Percentiles rank a stretch among this genome's conserved stretches.
phyloP scores from a whole-genome alignment of 2,888 invertebrate genomes.

The Pammene fasciana region DNA sequence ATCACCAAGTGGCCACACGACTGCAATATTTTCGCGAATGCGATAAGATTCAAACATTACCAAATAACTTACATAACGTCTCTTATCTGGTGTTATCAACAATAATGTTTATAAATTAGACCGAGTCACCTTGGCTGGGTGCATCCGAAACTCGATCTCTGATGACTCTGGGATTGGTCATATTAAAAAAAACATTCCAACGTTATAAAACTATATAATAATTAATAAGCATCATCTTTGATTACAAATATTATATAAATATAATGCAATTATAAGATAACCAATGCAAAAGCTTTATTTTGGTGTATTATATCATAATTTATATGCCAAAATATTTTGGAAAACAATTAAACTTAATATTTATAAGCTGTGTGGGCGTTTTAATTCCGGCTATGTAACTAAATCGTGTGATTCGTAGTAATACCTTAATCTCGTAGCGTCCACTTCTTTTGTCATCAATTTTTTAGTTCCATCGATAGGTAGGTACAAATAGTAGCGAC shows the following conservation, averaged over 20 bases:
- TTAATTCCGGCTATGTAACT: too few relatives aligned
- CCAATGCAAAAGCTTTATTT: too few relatives aligned
- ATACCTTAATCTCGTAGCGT: too few relatives aligned
- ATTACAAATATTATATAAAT: not conserved
- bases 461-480: too few relatives aligned
- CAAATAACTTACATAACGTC: constrained; percentile 22
- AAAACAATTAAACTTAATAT: too few relatives aligned
- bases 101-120: constrained; percentile 35
- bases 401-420: too few relatives aligned
- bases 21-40: constrained; percentile 6
- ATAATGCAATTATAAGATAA: too few relatives aligned
- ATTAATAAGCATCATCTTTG: not conserved
- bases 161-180: not conserved
- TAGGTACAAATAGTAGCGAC: too few relatives aligned
- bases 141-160: constrained; percentile 13
- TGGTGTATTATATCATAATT: too few relatives aligned
- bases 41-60: constrained; percentile 15
- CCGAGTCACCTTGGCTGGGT: constrained; percentile 36
- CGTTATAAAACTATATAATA: not conserved
- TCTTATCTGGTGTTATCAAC: constrained; percentile 26
- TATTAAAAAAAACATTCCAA: not conserved
- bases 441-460: too few relatives aligned
- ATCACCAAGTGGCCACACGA: constrained; percentile 1
- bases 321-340: too few relatives aligned
- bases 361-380: too few relatives aligned